Evolutionary conservation across 2,888 invertebrate genomes (phyloP), one percentile per base, ranked within the genome.

Genomic region (Lasioglossum villosulum): DNA sequence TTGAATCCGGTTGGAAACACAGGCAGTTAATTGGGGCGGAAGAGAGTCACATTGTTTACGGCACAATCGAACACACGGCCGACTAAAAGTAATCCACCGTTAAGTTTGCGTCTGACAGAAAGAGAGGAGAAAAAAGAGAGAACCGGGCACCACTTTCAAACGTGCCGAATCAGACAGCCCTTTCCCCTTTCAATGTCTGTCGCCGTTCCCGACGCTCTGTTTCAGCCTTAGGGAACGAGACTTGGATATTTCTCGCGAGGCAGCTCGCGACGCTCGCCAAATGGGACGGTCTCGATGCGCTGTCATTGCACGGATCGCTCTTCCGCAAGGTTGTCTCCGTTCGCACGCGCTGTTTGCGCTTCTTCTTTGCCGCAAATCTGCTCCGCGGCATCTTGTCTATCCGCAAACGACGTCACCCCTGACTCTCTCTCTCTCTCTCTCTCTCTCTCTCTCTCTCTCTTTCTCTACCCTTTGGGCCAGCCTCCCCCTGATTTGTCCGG

Each of bases 241-340:
- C 27, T 14, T n/a, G 68, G 63, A 73, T 30, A 63, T 78, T 76
- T 88, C n/a, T 81, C 78, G 19, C 48, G 71, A 63, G 72, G 77
- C 39, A 56, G 27, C 71, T 77, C 16, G 76, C 56, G 76, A 70
- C 48, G 82, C 72, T 76, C 82, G 81, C 75, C 84, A 78, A 84
- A 84, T 76, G 75, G 78, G 56, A 48, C 74, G 37, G 23, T 80
- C 63, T 83, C 76, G 83, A 83, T 86, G 75, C 52, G 27, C 70
- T 75, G 59, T 80, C 72, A 45, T 78, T 48, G 75, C 23, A 34
- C 48, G 56, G 59, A 37, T 63, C 48, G 73, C 76, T 68, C 72
- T 68, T 56, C 27, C 27, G 6, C 23, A 34, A n/a, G 48, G 59
- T 77, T 75, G 48, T 75, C 37, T 45, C 23, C 70, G 59, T 83